Evolutionary conservation across 2,797 vertebrate species (phyloP).

Genomic region (Stomatorhinus walkeri): DNA sequence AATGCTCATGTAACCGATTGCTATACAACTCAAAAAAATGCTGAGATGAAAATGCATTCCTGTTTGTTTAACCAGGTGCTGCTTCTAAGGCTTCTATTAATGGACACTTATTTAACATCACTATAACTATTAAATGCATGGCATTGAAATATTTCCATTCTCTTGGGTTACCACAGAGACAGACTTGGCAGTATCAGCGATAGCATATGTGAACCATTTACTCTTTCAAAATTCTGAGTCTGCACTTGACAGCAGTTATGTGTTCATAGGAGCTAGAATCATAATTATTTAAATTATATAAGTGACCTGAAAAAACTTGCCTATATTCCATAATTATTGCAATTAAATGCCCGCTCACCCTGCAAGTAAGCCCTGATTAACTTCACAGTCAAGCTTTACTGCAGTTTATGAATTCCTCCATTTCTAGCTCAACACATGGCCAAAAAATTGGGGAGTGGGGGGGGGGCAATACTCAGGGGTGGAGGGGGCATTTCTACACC

Average conservation of each 20-base stretch:
- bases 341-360: conserved; percentile 19
- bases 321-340: conserved; percentile 12
- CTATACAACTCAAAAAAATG: background rate
- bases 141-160: conserved; percentile 11
- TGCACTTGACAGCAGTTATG: conserved; percentile 9
- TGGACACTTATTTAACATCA: conserved; percentile 3
- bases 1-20: background rate
- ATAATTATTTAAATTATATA: conserved; percentile 25
- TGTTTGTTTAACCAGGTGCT: conserved; percentile 15
- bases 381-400: background rate
- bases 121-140: background rate
- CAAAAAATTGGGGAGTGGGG: background rate
- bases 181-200: background rate
- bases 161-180: background rate
- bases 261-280: conserved; percentile 11
- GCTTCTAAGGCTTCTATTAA: background rate
- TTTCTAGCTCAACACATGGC: background rate
- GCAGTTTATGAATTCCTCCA: conserved; percentile 16
- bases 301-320: conserved; percentile 8
- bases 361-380: conserved; percentile 8
- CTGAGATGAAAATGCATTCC: background rate
- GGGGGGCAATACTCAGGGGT: background rate
- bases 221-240: background rate
- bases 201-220: conserved; percentile 12
- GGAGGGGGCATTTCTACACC: background rate